Base-by-base conservation (phyloP, 2,113 vertebrate species). In the Prinia subflava region DNA sequence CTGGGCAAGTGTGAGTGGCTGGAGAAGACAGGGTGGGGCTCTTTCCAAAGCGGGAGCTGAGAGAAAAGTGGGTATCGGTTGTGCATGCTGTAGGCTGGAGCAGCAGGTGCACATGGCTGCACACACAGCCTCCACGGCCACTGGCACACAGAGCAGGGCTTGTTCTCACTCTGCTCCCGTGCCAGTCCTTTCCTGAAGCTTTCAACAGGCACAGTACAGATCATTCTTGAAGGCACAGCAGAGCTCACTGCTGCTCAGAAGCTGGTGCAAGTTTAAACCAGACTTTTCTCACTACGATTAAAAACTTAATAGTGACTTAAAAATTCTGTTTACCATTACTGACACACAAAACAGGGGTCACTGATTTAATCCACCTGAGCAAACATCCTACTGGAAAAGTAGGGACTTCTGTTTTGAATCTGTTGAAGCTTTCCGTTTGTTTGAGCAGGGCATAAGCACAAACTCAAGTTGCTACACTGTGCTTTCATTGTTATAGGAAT, bases 21-120 rank as follows among this genome's bases (percentile, higher is more conserved):
- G n/a, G n/a, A 44, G 44, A 33, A 37, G 27, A 52, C 16, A 67
- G 10, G 11, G 25, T 24, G 56, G 24, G 33, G 10, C 30, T 68
- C 18, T 35, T 79, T 8, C n/a, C 37, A 17, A 41, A 39, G 33
- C 7, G 0, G 24, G 20, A 59, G 71, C 23, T 20, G 53, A 69
- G 44, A 44, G 47, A 35, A n/a, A 46, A 73, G 28, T 3, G 0
- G 24, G 0, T 42, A 2, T 46, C 3, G 2, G n/a, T 27, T 7
- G 3, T 0, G 0, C 75, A 0, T 46, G 50, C 39, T 23, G 65
- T 20, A 19, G 77, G 68, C 2, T 1, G 37, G 80, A 62, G 42
- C 27, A 60, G 67, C 27, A 16, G 56, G 50, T 31, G 55, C 56
- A 6, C 28, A 28, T 0, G 0, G 77, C 68, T n/a, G 0, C 64